Evolutionary conservation across 2,113 vertebrate genomes (phyloP), one percentile per base, ranked within the genome.

Genomic region (Oreochromis spilurus): DNA sequence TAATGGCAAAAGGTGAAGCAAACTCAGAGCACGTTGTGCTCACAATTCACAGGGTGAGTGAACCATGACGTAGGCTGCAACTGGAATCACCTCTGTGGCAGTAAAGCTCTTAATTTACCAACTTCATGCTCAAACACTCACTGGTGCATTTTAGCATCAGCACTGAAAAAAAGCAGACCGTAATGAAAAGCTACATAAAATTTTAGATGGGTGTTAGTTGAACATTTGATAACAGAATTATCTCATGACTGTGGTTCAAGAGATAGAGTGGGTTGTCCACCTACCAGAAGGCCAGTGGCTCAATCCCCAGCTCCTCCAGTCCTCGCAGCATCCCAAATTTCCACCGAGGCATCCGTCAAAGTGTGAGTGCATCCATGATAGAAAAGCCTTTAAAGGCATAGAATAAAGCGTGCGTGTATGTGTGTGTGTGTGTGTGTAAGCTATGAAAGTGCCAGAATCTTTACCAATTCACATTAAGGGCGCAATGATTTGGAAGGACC

Each of bases 91-190:
- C 3, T 45, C 14, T 26, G 40, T 72, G 67, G 40, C 13, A 45
- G 38, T 45, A 26, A 72, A 72, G 1, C 21, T 10, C 67, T 72
- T 26, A 45, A 72, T 45, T 72, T 17, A 72, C 21, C 67, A 26
- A 45, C 67, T 45, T 17, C 40, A 72, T 70, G 65, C 13, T 72
- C 40, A 72, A 72, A 72, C 40, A 72, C 21, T 72, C 21, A 72
- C 8, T 24, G 5, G 40, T 17, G 21, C 36, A 16, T 72, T 72
- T 26, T 45, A 45, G 5, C 67, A 10, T 72, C 67, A 45, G 21
- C 67, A 17, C 40, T 72, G 21, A 26, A 72, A 72, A 65, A 45
- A 72, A 70, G n/a, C n/a, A 24, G 65, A 24, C 65, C 24, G 40
- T 26, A 45, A 72, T 45, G 38, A 40, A 43, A 72, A 26, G 13